Evolutionary conservation across 2,113 vertebrate species (phyloP).

Genomic region (Leptobrachium leishanense): DNA sequence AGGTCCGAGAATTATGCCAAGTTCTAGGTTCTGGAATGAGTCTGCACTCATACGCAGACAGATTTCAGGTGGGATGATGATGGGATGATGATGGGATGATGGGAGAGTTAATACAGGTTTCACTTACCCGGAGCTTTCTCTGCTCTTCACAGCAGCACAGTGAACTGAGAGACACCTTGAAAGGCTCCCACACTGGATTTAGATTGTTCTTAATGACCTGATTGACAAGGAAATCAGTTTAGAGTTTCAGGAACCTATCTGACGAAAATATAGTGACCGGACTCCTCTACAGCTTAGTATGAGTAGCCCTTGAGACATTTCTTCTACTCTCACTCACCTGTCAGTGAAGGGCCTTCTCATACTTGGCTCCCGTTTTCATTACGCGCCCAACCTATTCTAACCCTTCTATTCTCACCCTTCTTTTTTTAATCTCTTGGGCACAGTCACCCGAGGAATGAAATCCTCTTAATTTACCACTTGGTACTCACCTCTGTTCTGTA

Average conservation of each 20-base stretch:
- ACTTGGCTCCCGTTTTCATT: too few species aligned
- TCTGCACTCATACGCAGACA: too few species aligned
- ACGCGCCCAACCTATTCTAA: background rate
- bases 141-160: constrained; percentile 92
- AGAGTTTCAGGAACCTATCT: too few species aligned
- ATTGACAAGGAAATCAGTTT: background rate
- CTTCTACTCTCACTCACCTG: background rate
- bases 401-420: background rate
- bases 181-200: constrained; percentile 91
- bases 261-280: too few species aligned
- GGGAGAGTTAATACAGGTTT: background rate
- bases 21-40: too few species aligned
- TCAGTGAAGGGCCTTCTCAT: background rate
- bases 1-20: too few species aligned
- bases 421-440: background rate
- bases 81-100: background rate
- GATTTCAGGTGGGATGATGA: too few species aligned
- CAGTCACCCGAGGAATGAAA: background rate
- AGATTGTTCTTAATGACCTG: constrained; percentile 97
- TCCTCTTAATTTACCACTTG: too few species aligned
- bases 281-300: too few species aligned
- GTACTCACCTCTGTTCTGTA: constrained; percentile 84
- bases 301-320: background rate
- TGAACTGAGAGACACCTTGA: constrained; percentile 89
- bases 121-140: constrained; percentile 83